Evolutionary conservation across 92 coral and sea anemone species (phyloP), one percentile per base, ranked within the genome.

Genomic region (Siderastrea siderea): DNA sequence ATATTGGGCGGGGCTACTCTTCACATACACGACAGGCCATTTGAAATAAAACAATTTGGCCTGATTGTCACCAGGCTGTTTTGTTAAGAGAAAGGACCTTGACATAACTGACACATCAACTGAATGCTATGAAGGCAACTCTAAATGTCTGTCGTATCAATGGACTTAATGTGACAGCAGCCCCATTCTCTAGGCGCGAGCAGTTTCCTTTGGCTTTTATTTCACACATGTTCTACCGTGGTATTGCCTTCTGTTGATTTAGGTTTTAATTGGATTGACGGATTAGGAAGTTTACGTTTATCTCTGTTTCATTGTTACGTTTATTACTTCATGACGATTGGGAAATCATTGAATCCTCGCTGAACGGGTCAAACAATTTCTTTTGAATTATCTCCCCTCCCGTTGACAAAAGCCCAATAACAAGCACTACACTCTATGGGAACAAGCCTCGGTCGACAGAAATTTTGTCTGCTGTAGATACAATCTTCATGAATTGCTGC

Each of bases 31-130:
- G 96, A 93, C 98, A 95, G 89, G 90, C 96, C 84, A 83, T 89
- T 89, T 76, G 93, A 91, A 92, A 93, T 95, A 89, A 93, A 93
- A 95, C 95, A 95, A 95, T 86, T 93, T 93, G 90, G 83, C 88
- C 81, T 81, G 84, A 78, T 82, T 95, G 98, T 95, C 96, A 91
- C 58, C 84, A 86, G 78, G 87, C 82, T 93, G 96, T 93, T 95
- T 93, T 95, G 95, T 93, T 89, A 93, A 93, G 91, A 88, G 91
- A 95, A 90, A 90, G 91, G 86, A 89, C 91, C 81, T 65, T 90
- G 93, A 89, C 89, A 91, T 75, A 68, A 83, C 84, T 89, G 98
- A 93, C 98, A 91, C 91, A 93, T 91, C 95, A 82, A 79, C 74
- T 93, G 94, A 93, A 93, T 91, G 90, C 93, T 76, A 72, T 82